Conservation (phyloP, 2,113 vertebrate genomes). For the Tragelaphus scriptus region DNA sequence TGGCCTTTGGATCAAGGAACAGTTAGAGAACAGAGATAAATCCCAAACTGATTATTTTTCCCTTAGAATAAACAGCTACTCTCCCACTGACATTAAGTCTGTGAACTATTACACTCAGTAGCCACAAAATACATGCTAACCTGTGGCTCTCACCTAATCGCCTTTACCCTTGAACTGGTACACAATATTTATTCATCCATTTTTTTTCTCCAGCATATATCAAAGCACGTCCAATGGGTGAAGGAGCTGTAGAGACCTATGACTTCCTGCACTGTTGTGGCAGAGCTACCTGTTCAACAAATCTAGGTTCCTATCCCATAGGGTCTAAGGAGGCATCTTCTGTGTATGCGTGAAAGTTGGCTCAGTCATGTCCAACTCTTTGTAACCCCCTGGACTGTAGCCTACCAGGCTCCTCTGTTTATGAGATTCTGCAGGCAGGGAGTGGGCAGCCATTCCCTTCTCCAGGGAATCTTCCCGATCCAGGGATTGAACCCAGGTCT, state of each 20-base stretch:
- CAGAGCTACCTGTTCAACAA: neutral
- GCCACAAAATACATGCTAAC: neutral
- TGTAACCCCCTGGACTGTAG: neutral
- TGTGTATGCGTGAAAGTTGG: neutral
- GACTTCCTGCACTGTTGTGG: neutral
- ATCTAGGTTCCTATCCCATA: neutral
- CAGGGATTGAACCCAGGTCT: neutral
- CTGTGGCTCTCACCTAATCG: neutral
- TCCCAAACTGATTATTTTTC: neutral
- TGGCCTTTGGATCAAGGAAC: neutral
- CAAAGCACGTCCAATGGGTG: neutral
- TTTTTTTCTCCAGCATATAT: neutral
- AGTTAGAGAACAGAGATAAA: neutral
- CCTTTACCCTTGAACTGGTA: neutral
- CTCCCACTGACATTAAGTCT: neutral
- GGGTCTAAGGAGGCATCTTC: neutral
- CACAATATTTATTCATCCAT: neutral
- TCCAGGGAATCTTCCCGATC: neutral
- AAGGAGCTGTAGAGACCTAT: neutral
- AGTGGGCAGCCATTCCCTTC: neutral
- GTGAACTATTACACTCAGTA: neutral
- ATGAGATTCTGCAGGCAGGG: neutral
- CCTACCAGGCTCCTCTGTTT: neutral
- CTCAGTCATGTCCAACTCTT: neutral
- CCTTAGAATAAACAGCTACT: neutral